Percentiles rank a stretch among this genome's conserved stretches.
phyloP scores from a whole-genome alignment of 1,140 invertebrate species.

The Ditylenchus dipsaci region DNA sequence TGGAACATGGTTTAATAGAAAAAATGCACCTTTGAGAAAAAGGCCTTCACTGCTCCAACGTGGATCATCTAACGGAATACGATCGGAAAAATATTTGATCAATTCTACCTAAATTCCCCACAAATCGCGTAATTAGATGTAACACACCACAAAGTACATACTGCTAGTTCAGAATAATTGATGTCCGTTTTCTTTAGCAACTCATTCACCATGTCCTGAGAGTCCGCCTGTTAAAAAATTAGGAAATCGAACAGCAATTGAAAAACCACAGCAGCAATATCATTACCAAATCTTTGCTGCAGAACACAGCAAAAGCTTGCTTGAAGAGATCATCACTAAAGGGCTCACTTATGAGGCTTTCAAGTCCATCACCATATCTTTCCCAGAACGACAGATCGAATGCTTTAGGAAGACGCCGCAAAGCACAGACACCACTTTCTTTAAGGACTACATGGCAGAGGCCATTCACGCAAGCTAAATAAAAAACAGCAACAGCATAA shows the following conservation, averaged over 20 bases:
- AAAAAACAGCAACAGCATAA: background rate
- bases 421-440: slow-evolving; percentile 22
- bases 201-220: background rate
- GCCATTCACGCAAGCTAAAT: slow-evolving; percentile 26
- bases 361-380: slow-evolving; percentile 2
- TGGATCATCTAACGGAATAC: slow-evolving; percentile 12
- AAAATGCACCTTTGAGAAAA: background rate
- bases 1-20: too few relatives aligned
- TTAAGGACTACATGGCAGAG: slow-evolving; percentile 24
- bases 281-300: slow-evolving; percentile 24
- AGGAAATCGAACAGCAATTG: background rate
- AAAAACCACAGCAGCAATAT: too few relatives aligned
- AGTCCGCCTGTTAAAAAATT: background rate
- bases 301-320: slow-evolving; percentile 26
- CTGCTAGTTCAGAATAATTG: background rate
- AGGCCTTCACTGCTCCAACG: slow-evolving; percentile 12
- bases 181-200: background rate
- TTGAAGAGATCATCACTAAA: slow-evolving; percentile 25
- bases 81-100: background rate
- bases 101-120: too few relatives aligned
- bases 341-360: background rate
- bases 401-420: slow-evolving; percentile 24
- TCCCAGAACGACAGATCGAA: slow-evolving; percentile 39
- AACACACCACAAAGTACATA: background rate
- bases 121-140: background rate